Evolutionary conservation across 2,113 vertebrate species (phyloP).

Genomic region (Siphamia tubifer): DNA sequence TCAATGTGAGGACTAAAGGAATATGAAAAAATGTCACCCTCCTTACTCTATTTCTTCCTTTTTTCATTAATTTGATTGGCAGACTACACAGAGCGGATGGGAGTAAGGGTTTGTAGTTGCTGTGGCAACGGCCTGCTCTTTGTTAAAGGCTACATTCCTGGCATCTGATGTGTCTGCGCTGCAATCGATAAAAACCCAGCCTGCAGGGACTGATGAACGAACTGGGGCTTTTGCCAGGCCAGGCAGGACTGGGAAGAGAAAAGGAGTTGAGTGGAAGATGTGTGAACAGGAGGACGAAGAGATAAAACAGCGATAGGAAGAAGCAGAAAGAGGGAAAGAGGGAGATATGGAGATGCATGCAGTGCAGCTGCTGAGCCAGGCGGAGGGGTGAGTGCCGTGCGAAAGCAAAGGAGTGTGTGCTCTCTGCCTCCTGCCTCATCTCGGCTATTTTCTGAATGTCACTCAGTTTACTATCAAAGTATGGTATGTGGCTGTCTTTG

Average conservation of each 20-base stretch:
- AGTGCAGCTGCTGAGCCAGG: slow-evolving; percentile 35
- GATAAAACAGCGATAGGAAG: slow-evolving; percentile 40
- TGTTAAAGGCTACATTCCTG: slow-evolving; percentile 76
- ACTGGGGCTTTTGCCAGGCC: slow-evolving; percentile 54
- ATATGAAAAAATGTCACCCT: slow-evolving; percentile 22
- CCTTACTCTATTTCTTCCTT: slow-evolving; percentile 23
- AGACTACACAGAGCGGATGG: slow-evolving; percentile 61
- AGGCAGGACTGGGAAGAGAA: slow-evolving; percentile 21
- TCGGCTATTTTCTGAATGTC: slow-evolving; percentile 49
- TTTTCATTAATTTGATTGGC: slow-evolving; percentile 74
- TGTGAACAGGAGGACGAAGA: slow-evolving; percentile 39
- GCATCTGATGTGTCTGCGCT: slow-evolving; percentile 74
- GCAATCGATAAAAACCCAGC: slow-evolving; percentile 68
- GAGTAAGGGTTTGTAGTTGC: slow-evolving; percentile 75
- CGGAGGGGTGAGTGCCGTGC: slow-evolving; percentile 47
- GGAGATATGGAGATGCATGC: slow-evolving; percentile 39
- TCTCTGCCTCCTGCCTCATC: slow-evolving; percentile 36
- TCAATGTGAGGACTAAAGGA: background rate
- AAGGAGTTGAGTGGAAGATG: slow-evolving; percentile 50
- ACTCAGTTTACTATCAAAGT: slow-evolving; percentile 62
- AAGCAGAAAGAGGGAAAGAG: background rate
- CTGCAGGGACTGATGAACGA: slow-evolving; percentile 63
- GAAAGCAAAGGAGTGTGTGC: background rate
- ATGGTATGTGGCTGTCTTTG: slow-evolving; percentile 30
- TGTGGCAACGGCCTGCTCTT: slow-evolving; percentile 76